Evolutionary conservation across 2,888 invertebrate genomes (phyloP), one percentile per base, ranked within the genome.

Genomic region (Polyploca ridens): DNA sequence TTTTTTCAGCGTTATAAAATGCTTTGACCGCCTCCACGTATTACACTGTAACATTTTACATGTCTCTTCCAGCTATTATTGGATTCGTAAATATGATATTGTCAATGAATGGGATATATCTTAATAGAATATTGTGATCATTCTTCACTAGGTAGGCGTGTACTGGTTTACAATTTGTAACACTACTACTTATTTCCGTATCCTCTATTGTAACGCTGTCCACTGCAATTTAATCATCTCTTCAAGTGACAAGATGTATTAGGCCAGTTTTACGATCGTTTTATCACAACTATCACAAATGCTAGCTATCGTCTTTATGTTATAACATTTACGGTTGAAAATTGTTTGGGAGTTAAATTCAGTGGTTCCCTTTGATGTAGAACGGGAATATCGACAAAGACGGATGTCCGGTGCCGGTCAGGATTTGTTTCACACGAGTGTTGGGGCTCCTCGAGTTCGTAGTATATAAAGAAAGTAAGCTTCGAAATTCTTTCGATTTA

Each of bases 391-490:
- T 92, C 90, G 90, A 90, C 91, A 90, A 92, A 93, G 93, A 91
- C 94, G 94, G 94, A 94, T 88, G 93, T 94, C 94, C 94, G 94
- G 91, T 93, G 89, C 93, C 93, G 94, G 94, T 93, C 92, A 93
- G 93, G 93, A 93, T 93, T 93, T 90, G 89, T 92, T 93, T 92
- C 93, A 92, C 91, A 91, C 90, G 90, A 89, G 76, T 79, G 81
- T 78, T 87, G 83, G 81, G 79, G 75, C 85, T 89, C 80, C 84
- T 83, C 82, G 80, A 75, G 70, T 79, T 77, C 76, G 73, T 71
- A 67, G 65, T 72, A 83, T 72, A 78, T 78, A 78, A 80, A 73
- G 74, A 74, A 72, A 66, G 68, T 69, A 66, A 64, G 67, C 66
- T 72, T 63, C 66, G 38, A 63, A 64, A 61, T 61, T 61, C 41